Evolutionary conservation across 2,797 vertebrate species (phyloP).

Genomic region (Aphelocoma californica): DNA sequence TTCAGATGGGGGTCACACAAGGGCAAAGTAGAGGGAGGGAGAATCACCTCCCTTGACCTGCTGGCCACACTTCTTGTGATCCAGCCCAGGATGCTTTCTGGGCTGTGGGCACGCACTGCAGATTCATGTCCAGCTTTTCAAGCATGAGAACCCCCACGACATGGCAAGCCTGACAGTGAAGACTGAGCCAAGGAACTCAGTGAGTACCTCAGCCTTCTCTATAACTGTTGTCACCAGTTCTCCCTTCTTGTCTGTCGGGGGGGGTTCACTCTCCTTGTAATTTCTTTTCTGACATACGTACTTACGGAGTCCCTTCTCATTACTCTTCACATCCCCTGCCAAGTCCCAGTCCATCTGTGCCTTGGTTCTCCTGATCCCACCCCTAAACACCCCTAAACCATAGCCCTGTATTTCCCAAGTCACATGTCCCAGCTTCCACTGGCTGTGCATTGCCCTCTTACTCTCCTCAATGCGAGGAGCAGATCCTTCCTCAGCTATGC

Average conservation of each 20-base stretch:
- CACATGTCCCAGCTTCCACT: background rate
- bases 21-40: background rate
- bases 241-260: background rate
- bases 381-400: background rate
- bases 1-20: background rate
- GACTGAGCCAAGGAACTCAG: background rate
- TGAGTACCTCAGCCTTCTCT: background rate
- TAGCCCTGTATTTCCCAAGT: background rate
- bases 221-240: background rate
- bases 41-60: background rate
- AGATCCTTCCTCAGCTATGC: background rate
- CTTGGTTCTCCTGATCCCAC: background rate
- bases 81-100: background rate
- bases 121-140: background rate
- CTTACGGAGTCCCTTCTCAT: accelerated
- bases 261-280: background rate
- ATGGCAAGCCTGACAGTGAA: background rate
- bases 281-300: background rate
- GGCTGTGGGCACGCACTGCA: background rate
- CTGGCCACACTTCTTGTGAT: background rate
- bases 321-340: background rate
- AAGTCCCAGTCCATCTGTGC: background rate
- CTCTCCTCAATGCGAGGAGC: background rate
- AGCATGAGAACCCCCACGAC: background rate
- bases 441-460: background rate